Percentiles rank a stretch among this genome's conserved stretches.
These are phyloP conservation scores for Pocillopora meandrina DNA, from an alignment of 92 coral and sea anemone species.

Conservation along the genomic window DNA sequence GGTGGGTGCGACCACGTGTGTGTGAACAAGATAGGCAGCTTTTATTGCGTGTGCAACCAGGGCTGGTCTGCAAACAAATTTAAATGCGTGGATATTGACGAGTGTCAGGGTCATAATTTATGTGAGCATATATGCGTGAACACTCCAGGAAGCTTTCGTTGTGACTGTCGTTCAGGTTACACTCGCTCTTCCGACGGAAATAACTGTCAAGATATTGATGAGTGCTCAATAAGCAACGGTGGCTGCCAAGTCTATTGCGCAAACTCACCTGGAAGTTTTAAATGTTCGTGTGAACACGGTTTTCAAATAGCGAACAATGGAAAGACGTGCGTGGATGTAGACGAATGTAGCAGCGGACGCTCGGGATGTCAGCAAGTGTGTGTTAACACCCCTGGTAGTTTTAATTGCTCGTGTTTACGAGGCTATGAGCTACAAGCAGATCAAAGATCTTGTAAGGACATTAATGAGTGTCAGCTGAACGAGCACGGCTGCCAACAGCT, in stretches of 20 bases:
- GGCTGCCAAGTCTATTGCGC: conserved; percentile 63
- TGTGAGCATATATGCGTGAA: conserved; percentile 78
- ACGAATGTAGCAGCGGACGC: conserved; percentile 52
- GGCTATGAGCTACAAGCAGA: conserved; percentile 60
- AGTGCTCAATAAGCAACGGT: conserved; percentile 54
- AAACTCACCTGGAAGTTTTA: conserved; percentile 69
- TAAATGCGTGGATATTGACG: conserved; percentile 75
- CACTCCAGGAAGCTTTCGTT: conserved; percentile 54
- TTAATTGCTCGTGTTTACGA: conserved; percentile 59
- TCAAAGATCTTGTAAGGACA: conserved; percentile 53
- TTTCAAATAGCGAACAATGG: conserved; percentile 52
- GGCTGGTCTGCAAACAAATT: conserved; percentile 56
- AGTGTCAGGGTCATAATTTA: conserved; percentile 71
- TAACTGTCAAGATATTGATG: conserved; percentile 65
- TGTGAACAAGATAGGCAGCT: conserved; percentile 57
- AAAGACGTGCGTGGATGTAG: conserved; percentile 52
- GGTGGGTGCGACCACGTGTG: conserved; percentile 75
- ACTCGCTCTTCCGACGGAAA: conserved; percentile 28
- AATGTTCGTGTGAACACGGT: conserved; percentile 57
- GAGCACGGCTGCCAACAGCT: conserved; percentile 51
- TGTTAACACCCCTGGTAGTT: conserved; percentile 51
- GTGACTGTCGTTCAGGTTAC: conserved; percentile 69
- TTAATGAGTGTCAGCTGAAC: conserved; percentile 46
- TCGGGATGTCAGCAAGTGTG: conserved; percentile 54
- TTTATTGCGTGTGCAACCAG: conserved; percentile 54